These are phyloP conservation scores for Melitaea athalia DNA, from an alignment of 2,888 invertebrate species.

Conservation along the genomic window DNA sequence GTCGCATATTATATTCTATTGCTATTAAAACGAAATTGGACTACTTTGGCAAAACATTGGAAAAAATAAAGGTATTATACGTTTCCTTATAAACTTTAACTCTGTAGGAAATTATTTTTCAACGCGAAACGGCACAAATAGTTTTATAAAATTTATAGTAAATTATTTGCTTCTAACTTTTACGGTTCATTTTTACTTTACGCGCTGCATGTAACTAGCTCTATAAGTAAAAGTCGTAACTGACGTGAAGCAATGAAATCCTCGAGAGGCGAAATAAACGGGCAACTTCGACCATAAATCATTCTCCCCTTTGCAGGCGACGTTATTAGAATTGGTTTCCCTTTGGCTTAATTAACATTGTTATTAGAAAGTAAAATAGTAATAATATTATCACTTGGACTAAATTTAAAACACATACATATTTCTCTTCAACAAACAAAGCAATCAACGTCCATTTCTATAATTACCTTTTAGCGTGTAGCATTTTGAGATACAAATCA, in stretches of 20 bases:
- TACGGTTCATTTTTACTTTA: not conserved
- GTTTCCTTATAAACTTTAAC: too few relatives aligned
- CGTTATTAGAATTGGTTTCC: conserved; percentile 43
- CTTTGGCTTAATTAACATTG: conserved; percentile 45
- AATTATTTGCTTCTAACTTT: not conserved
- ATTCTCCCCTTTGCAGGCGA: conserved; percentile 40
- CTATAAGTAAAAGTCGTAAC: conserved; percentile 14
- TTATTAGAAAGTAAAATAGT: conserved; percentile 36
- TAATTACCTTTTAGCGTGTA: conserved; percentile 11
- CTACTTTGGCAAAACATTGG: too few relatives aligned
- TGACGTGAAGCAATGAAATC: conserved; percentile 34
- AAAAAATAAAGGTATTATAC: too few relatives aligned
- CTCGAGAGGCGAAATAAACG: conserved; percentile 42
- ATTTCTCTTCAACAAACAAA: not conserved
- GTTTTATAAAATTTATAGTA: not conserved
- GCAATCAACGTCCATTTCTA: conserved; percentile 1
- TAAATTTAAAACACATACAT: conserved; percentile 2
- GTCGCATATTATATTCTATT: too few relatives aligned
- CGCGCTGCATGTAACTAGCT: not conserved
- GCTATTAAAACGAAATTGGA: too few relatives aligned
- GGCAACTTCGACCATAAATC: conserved; percentile 45
- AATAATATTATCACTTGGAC: conserved; percentile 29
- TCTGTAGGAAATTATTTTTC: too few relatives aligned
- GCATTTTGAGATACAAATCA: conserved; percentile 2
- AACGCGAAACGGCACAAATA: not conserved